Percentiles rank a stretch among this genome's conserved stretches.
Evolutionary conservation across 2,888 invertebrate genomes (phyloP).

Genomic region (Drosophila borborema): DNA sequence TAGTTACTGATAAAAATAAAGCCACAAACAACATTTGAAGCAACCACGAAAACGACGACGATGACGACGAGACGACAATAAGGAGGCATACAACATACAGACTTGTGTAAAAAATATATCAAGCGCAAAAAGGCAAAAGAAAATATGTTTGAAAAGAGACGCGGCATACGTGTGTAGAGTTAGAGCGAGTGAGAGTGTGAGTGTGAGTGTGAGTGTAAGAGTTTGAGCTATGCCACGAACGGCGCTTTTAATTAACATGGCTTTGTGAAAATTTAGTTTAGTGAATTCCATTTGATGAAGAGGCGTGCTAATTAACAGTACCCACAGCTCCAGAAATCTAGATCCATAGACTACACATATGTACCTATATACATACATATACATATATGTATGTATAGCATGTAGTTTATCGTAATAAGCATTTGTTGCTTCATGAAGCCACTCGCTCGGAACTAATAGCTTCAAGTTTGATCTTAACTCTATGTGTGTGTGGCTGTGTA

Average conservation of each 20-base stretch:
- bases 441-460: conserved; percentile 31
- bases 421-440: conserved; percentile 12
- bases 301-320: conserved; percentile 39
- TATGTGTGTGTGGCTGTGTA: neutral
- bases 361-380: neutral
- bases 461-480: conserved; percentile 3
- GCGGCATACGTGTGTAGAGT: too few relatives aligned
- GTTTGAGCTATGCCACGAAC: conserved; percentile 10
- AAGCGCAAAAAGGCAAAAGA: conserved; percentile 56
- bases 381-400: too few relatives aligned
- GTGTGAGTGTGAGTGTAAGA: neutral
- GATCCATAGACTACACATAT: conserved; percentile 8
- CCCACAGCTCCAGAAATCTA: conserved; percentile 31
- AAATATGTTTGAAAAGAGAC: too few relatives aligned
- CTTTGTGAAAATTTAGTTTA: conserved; percentile 68
- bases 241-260: conserved; percentile 64
- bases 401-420: conserved; percentile 9
- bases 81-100: conserved; percentile 61
- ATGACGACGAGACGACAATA: conserved; percentile 51
- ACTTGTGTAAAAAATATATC: conserved; percentile 71
- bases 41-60: neutral
- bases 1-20: conserved; percentile 68
- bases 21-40: conserved; percentile 66
- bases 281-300: conserved; percentile 59
- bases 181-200: neutral